Percentiles rank a stretch among this genome's conserved stretches.
phyloP scores from a whole-genome alignment of 2,797 vertebrate genomes.

The Gambelia wislizenii region DNA sequence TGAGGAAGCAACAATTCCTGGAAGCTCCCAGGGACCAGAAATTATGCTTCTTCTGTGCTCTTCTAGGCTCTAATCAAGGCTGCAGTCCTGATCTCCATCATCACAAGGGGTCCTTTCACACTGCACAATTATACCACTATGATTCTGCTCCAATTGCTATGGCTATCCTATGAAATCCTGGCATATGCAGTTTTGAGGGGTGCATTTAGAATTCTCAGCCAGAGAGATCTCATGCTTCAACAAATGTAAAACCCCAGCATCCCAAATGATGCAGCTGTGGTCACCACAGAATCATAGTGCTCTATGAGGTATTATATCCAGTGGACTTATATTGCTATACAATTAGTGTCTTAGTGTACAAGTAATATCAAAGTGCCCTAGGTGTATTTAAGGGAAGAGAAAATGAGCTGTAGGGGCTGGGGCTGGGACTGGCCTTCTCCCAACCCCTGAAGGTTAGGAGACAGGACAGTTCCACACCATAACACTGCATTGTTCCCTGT shows the following conservation, averaged over 20 bases:
- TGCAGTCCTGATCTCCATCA: background rate
- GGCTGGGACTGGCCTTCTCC: background rate
- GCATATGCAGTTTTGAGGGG: too few species aligned
- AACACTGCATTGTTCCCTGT: background rate
- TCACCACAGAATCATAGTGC: too few species aligned
- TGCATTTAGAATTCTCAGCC: too few species aligned
- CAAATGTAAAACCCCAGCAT: too few species aligned
- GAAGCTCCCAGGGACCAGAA: background rate
- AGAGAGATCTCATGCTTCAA: too few species aligned
- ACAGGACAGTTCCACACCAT: background rate
- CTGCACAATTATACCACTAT: too few species aligned
- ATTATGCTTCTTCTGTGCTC: background rate
- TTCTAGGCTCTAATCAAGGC: background rate
- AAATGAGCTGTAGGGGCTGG: background rate
- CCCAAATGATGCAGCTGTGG: too few species aligned
- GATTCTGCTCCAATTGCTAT: too few species aligned
- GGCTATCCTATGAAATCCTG: too few species aligned
- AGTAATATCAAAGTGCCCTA: background rate
- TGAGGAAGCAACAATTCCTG: background rate
- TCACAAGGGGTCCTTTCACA: background rate
- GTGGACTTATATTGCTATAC: too few species aligned
- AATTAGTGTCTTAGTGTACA: too few species aligned
- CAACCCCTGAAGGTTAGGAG: background rate
- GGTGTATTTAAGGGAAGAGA: background rate
- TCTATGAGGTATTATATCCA: too few species aligned